These are phyloP conservation scores for Scaptomyza cyrtandrae DNA, from an alignment of 2,888 invertebrate species.

Conservation along the genomic window DNA sequence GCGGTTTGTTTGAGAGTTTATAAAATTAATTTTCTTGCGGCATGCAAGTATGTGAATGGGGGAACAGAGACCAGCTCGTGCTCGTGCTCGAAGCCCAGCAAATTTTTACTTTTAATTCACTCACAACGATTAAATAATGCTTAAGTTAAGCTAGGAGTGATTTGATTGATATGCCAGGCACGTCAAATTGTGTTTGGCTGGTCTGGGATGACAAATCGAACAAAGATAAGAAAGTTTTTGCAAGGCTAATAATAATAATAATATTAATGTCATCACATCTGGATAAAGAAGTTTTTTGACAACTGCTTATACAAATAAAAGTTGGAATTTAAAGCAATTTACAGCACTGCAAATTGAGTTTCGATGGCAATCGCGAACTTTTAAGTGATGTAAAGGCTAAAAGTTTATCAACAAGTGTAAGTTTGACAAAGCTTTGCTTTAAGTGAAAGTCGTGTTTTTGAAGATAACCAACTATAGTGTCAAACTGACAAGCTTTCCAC, in stretches of 20 bases:
- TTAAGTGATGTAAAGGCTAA: background rate
- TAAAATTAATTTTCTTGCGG: constrained; percentile 73
- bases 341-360: constrained; percentile 5
- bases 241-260: constrained; percentile 13
- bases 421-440: background rate
- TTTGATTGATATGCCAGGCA: constrained; percentile 63
- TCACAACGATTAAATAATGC: constrained; percentile 62
- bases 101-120: constrained; percentile 68
- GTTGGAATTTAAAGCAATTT: background rate
- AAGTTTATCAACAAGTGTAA: background rate
- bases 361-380: background rate
- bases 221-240: constrained; percentile 26
- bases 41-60: constrained; percentile 22
- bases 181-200: constrained; percentile 22
- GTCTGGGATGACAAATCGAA: constrained; percentile 32
- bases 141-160: constrained; percentile 42
- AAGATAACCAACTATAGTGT: constrained; percentile 2
- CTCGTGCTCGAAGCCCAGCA: background rate
- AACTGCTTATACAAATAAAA: background rate
- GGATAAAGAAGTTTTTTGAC: constrained; percentile 5
- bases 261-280: constrained; percentile 27
- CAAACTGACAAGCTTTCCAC: background rate
- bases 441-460: background rate
- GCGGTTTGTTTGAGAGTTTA: constrained; percentile 66
- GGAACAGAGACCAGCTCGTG: background rate